A percentile compares a stretch with the other conserved stretches of the same genome.
phyloP scores from a whole-genome alignment of 2,797 vertebrate genomes.

The Dryobates pubescens region DNA sequence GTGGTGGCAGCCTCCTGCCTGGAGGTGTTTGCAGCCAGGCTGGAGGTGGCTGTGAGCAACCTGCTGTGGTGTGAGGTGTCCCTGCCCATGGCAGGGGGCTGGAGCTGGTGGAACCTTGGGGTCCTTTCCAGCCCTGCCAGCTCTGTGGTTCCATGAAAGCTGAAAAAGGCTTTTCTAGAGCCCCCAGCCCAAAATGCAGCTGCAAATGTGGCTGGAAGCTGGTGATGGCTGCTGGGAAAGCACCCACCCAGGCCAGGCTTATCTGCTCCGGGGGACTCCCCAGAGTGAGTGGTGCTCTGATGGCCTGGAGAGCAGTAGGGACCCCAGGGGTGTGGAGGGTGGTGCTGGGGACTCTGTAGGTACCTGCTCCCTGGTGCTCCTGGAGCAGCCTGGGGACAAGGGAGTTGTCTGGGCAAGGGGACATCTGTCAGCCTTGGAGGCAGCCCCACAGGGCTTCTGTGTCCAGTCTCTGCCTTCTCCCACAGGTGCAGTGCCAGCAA shows the following conservation, averaged over 20 bases:
- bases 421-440: not conserved
- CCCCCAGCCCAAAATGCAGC: not conserved
- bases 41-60: no score
- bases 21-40: no score
- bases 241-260: not conserved
- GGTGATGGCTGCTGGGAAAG: not conserved
- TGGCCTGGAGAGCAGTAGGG: not conserved
- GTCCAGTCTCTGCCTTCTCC: not conserved
- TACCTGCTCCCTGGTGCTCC: not conserved
- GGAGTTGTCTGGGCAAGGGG: not conserved
- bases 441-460: not conserved
- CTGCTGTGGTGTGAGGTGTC: no score
- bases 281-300: rapidly evolving
- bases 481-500: slow-evolving; percentile 90
- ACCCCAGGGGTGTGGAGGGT: not conserved
- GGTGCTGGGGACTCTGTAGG: not conserved
- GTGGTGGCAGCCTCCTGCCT: no score
- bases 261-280: not conserved
- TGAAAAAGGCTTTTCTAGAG: not conserved
- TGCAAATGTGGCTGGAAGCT: not conserved
- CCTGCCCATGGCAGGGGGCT: no score
- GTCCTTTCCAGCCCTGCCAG: no score
- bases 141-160: not conserved
- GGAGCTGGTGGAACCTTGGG: no score
- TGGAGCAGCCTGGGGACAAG: not conserved